A percentile compares a stretch with the other conserved stretches of the same genome.
Conservation (phyloP, 2,113 vertebrate species). For the Spheniscus mendiculus region DNA sequence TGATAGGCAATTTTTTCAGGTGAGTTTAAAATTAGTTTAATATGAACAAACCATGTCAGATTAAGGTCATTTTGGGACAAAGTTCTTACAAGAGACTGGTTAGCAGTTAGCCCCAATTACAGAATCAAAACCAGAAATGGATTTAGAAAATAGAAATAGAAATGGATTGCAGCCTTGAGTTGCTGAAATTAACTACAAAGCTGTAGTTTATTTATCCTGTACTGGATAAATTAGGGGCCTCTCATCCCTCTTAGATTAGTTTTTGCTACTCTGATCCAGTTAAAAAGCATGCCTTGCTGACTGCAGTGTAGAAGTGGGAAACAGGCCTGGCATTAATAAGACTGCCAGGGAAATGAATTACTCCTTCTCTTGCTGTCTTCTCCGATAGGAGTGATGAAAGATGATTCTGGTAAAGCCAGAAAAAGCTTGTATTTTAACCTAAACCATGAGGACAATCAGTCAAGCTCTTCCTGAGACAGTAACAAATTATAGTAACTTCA, state of each 20-base stretch:
- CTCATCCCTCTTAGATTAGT: not conserved
- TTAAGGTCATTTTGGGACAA: not conserved
- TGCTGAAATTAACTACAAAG: not conserved
- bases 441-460: not conserved
- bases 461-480: not conserved
- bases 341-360: not conserved
- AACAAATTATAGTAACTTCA: not conserved
- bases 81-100: not conserved
- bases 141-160: not conserved
- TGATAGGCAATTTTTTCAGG: not conserved
- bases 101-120: not conserved
- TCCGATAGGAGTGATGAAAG: not conserved
- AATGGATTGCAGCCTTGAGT: not conserved
- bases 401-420: not conserved
- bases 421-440: not conserved
- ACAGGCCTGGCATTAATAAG: not conserved
- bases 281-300: not conserved
- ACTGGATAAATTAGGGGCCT: not conserved
- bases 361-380: not conserved
- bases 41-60: not conserved
- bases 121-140: not conserved
- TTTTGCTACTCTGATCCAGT: not conserved
- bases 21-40: not conserved
- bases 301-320: not conserved
- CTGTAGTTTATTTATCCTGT: no score